Conservation (phyloP, 2,888 invertebrate genomes). For the Colostygia pectinataria region DNA sequence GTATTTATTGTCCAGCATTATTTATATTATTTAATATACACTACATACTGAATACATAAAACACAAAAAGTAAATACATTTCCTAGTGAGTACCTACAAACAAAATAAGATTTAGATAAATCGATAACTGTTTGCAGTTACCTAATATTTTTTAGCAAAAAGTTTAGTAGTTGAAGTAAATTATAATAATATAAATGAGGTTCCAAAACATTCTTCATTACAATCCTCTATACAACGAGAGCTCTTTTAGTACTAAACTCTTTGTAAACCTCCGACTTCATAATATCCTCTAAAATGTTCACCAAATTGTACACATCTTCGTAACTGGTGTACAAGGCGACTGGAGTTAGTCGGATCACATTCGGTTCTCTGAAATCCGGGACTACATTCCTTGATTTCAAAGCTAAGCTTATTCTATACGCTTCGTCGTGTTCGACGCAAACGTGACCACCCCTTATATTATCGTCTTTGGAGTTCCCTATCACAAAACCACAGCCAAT, state of each 20-base stretch:
- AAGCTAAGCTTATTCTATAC: conserved; percentile 59
- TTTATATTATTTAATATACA: too few relatives aligned
- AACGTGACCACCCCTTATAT: conserved; percentile 63
- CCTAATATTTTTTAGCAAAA: too few relatives aligned
- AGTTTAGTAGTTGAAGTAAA: too few relatives aligned
- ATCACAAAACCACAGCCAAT: conserved; percentile 55
- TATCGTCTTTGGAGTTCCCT: conserved; percentile 59
- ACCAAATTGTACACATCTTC: conserved; percentile 61
- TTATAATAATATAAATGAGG: background rate
- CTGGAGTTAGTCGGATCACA: conserved; percentile 62
- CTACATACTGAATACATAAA: too few relatives aligned
- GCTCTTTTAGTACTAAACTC: conserved; percentile 44
- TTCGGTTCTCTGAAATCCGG: conserved; percentile 66
- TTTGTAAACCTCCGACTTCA: conserved; percentile 52
- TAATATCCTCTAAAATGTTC: conserved; percentile 56
- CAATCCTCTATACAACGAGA: conserved; percentile 45
- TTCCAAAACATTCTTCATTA: background rate
- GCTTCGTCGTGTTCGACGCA: conserved; percentile 65
- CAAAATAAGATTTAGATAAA: too few relatives aligned
- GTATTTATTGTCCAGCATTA: too few relatives aligned
- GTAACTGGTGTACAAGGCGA: conserved; percentile 65
- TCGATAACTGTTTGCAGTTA: too few relatives aligned
- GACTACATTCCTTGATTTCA: conserved; percentile 59
- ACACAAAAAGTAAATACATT: too few relatives aligned
- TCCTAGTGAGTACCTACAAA: too few relatives aligned